Evolutionary conservation across 2,888 invertebrate species (phyloP), one percentile per base, ranked within the genome.

Genomic region (Phortica okadai): DNA sequence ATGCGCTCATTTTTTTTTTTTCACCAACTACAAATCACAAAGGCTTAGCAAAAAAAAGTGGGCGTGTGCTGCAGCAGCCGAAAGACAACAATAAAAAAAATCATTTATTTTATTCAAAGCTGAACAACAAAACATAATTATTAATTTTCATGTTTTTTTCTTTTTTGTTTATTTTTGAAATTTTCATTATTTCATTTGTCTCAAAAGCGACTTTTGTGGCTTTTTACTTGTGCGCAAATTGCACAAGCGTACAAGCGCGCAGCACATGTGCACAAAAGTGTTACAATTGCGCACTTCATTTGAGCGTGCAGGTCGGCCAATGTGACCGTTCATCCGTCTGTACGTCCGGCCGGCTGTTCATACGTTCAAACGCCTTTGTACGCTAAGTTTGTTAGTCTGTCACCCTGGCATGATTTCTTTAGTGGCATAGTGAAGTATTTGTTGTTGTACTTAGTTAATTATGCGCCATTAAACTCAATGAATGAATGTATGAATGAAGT

Each of bases 261-360:
- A 50, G 14, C 8, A 67, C 33, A 77, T 45, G 67, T 45, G 67
- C 66, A 41, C 50, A 64, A 66, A 78, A 80, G 75, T 76, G 77
- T 75, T 79, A 81, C 85, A 83, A 81, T 88, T 85, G 88, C 80
- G 78, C 79, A 86, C 86, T 87, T 82, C 76, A 79, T 78, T 78
- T 76, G 72, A 78, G 83, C 75, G 67, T 41, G 42, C 76, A 76
- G 78, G 79, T 44, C 42, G 78, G 81, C 79, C 74, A 76, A 7
- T 44, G 5, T n/a, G 54, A 14, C 41, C 25, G 56, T 33, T 33
- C 33, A 25, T 33, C 11, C 10, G 70, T 33, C 69, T 10, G 56
- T 33, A n/a, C n/a, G 11, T 33, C 11, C 10, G 70, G 14, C 69
- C 14, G 10, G 8, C 21, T 42, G 69, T 50, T 21, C 45, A 4